Evolutionary conservation across 2,888 invertebrate species (phyloP), one percentile per base, ranked within the genome.

Genomic region (Steinernema carpocapsae): DNA sequence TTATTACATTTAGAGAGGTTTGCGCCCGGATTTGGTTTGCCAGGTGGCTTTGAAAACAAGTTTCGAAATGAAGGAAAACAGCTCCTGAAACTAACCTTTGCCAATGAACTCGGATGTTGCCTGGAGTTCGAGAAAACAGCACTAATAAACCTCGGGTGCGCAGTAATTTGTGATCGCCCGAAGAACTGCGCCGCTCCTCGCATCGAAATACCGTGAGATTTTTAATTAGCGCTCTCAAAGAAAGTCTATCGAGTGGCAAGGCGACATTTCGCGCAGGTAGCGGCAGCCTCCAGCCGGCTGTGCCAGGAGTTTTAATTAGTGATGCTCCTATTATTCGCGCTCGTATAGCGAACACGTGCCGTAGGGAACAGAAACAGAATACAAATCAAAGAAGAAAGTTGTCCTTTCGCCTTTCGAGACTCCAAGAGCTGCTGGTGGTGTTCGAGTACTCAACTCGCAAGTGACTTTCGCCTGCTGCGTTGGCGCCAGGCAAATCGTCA

Each of bases 261-360:
- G 14, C 64, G 64, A 64, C 64, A 64, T 64, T 32, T 64, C 10
- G 64, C 64, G 64, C 64, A 64, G 64, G 64, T 64, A 64, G 64
- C 32, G 64, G 29, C 64, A 29, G 32, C 64, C 64, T 17, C 32
- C 64, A 64, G 48, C 48, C 48, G 4, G 48, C 48, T 14, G n/a
- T 24, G 37, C 32, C 64, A 32, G 26, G 22, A 29, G 17, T 64
- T 64, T 17, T 64, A 32, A 64, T 64, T 64, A 64, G 64, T 32
- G 14, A 32, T 64, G 64, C 64, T 29, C 32, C 64, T 64, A 64
- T 64, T 64, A 64, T 64, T 32, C 64, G 32, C 29, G 29, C 10
- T 29, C 64, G 64, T 64, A 64, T 64, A 29, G 64, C 64, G 32
- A 26, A 32, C 7, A 64, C 32, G 64, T 64, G 24, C 29, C 37